Evolutionary conservation across 2,888 invertebrate species (phyloP).

Genomic region (Eretmocerus hayati): DNA sequence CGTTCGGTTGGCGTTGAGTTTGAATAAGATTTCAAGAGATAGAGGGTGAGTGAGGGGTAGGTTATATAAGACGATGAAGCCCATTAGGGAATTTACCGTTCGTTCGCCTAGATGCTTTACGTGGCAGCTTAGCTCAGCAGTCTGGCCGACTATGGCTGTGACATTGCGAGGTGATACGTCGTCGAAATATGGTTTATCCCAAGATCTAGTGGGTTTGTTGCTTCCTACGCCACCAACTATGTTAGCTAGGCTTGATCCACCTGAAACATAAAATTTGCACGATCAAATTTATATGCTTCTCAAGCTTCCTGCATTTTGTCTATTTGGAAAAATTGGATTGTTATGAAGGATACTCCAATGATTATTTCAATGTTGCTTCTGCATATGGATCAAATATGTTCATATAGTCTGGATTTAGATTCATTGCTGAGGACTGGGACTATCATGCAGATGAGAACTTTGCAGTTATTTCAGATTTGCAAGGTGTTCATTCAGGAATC

Average conservation of each 20-base stretch:
- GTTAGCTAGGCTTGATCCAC: conserved; percentile 41
- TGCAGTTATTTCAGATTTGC: too few species aligned
- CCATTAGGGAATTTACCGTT: conserved; percentile 60
- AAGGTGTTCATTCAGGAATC: too few species aligned
- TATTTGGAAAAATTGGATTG: too few species aligned
- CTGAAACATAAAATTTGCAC: conserved; percentile 19
- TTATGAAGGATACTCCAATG: too few species aligned
- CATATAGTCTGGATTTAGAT: too few species aligned
- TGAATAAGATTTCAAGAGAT: not conserved
- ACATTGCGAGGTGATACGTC: conserved; percentile 77
- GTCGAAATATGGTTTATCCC: conserved; percentile 74
- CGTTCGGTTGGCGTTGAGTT: not conserved
- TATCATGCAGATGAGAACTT: too few species aligned
- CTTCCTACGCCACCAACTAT: conserved; percentile 36
- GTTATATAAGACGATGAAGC: too few species aligned
- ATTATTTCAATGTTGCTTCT: too few species aligned
- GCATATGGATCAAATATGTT: too few species aligned
- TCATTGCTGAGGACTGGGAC: too few species aligned
- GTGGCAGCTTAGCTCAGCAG: conserved; percentile 70
- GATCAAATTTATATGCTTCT: not conserved
- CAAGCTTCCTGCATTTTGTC: too few species aligned
- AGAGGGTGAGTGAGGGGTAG: not conserved
- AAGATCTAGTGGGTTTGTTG: conserved; percentile 43
- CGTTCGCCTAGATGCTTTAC: conserved; percentile 82
- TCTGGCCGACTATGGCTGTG: conserved; percentile 77